Evolutionary conservation across 2,888 invertebrate species (phyloP), one percentile per base, ranked within the genome.

Genomic region (Drosophila nr. perissopoda): DNA sequence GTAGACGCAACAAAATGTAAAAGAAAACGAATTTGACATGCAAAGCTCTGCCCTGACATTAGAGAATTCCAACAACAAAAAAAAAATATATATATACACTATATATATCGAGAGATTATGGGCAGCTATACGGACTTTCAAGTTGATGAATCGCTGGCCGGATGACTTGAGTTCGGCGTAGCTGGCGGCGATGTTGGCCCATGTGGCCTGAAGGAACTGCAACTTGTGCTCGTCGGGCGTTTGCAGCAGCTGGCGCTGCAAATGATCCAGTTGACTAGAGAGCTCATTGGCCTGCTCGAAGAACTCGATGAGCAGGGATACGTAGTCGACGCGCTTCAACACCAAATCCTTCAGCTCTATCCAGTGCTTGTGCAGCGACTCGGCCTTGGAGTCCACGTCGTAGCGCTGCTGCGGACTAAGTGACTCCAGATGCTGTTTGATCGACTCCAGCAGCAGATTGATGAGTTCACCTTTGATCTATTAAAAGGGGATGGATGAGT

Each of bases 231-330:
- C 96, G 56, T 95, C 94, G 13, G 93, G 91, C 42, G 93, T 93
- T 56, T 93, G 94, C 81, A 94, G 94, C 49, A 96, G 88, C 38
- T 94, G 94, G 5, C 94, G 93, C 86, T 96, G 96, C 57, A 97
- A 88, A 64, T 94, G 94, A 87, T 96, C 95, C 92, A 96, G 94
- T 89, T 96, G 95, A 70, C 94, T 94, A 71, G 94, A 94, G 54
- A 97, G 94, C 90, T 95, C 95, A 70, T 95, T 94, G 27, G 96
- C 95, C 75, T 95, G 95, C 87, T 95, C 94, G 83, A 96, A 96
- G 93, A 97, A 97, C 79, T 96, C 95, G 49, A 96, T 95, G 87
- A 96, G 96, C 74, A 95, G 92, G 49, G 94, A 94, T 21, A 95
- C 95, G 25, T 96, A 93, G 74, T 95, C 95, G 69, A 97, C 94